Conservation (phyloP, 2,888 invertebrate species). For the Rhagonycha fulva region DNA sequence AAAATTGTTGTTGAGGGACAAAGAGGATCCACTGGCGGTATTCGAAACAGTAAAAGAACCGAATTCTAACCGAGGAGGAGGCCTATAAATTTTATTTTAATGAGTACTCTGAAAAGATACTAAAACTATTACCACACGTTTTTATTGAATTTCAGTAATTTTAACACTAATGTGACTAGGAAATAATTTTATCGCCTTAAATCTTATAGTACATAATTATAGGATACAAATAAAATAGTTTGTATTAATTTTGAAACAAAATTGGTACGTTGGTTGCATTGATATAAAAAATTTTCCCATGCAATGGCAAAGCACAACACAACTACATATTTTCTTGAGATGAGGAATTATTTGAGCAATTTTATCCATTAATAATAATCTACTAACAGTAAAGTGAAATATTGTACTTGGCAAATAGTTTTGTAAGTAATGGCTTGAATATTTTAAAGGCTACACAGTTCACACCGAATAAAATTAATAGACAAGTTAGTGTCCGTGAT, state of each 20-base stretch:
- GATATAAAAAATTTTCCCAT: background rate
- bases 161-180: background rate
- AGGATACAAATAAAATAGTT: background rate
- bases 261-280: background rate
- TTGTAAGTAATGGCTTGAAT: background rate
- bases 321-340: background rate
- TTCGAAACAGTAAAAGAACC: background rate
- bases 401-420: background rate
- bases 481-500: background rate
- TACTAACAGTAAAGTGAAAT: background rate
- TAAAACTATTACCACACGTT: background rate
- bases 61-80: background rate
- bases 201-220: background rate
- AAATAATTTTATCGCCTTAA: background rate
- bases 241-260: background rate
- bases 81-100: constrained; percentile 4
- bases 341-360: background rate
- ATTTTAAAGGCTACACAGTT: background rate
- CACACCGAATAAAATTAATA: background rate
- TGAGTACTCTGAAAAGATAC: background rate
- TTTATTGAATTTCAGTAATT: background rate
- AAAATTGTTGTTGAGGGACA: background rate
- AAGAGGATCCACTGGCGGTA: background rate
- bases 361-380: background rate
- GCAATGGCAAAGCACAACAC: background rate